A percentile compares a stretch with the other conserved stretches of the same genome.
These are phyloP conservation scores for Sebastes paucispinis DNA, from an alignment of 2,797 vertebrate species.

Conservation along the genomic window DNA sequence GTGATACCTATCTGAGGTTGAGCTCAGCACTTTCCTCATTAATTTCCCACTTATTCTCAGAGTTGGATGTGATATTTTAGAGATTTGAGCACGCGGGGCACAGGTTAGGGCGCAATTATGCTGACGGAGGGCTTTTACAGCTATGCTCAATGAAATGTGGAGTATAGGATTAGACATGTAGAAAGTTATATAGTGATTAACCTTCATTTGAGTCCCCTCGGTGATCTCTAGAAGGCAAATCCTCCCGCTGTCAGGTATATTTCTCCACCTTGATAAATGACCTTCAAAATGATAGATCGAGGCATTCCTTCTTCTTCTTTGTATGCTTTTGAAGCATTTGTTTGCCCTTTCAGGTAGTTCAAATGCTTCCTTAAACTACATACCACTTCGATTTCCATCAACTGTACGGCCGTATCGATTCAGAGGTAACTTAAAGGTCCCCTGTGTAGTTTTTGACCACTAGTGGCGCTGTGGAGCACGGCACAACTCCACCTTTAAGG, in stretches of 20 bases:
- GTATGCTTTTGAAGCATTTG: slow-evolving; percentile 53
- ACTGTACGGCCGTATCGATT: neutral
- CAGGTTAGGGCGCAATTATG: slow-evolving; percentile 79
- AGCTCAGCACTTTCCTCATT: slow-evolving; percentile 82
- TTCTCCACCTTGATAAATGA: slow-evolving; percentile 64
- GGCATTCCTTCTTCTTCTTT: slow-evolving; percentile 31
- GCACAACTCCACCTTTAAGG: neutral
- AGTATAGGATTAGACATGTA: slow-evolving; percentile 76
- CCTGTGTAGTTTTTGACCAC: neutral
- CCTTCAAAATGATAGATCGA: slow-evolving; percentile 69
- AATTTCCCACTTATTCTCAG: slow-evolving; percentile 80
- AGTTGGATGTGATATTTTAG: slow-evolving; percentile 82
- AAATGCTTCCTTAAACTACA: slow-evolving; percentile 55
- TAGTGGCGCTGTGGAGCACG: neutral
- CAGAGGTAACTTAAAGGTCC: slow-evolving; percentile 10
- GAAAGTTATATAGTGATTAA: slow-evolving; percentile 80
- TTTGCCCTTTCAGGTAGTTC: slow-evolving; percentile 57
- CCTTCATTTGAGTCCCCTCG: slow-evolving; percentile 71
- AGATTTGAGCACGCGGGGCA: slow-evolving; percentile 73
- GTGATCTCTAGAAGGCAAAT: slow-evolving; percentile 65
- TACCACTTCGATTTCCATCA: slow-evolving; percentile 15
- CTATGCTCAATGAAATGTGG: slow-evolving; percentile 69
- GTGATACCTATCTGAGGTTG: slow-evolving; percentile 71
- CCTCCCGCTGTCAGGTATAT: slow-evolving; percentile 50
- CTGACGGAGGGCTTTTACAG: slow-evolving; percentile 73